Percentiles rank a stretch among this genome's conserved stretches.
Conservation (phyloP, 2,797 vertebrate species). For the Ammospiza maritima region DNA sequence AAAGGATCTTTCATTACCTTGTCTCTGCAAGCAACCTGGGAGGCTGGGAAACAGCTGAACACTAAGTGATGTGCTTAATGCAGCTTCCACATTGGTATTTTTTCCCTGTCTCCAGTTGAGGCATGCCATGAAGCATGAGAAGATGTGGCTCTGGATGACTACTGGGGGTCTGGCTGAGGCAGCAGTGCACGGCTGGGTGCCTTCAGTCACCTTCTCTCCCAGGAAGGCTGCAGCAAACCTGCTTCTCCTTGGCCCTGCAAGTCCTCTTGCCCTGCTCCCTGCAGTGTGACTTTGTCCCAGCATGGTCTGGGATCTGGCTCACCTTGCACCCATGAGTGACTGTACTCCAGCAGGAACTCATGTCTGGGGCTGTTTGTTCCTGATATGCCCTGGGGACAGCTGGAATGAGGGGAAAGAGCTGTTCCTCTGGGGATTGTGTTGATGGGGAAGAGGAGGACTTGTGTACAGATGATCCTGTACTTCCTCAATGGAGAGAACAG, state of each 20-base stretch:
- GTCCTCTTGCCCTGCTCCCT: not conserved
- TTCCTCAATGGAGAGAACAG: not conserved
- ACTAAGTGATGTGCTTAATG: not conserved
- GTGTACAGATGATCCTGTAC: not conserved
- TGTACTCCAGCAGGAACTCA: not conserved
- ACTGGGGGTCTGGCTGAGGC: not conserved
- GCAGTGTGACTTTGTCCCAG: not conserved
- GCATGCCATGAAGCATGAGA: not conserved
- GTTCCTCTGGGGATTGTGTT: not conserved
- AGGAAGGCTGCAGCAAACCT: not conserved
- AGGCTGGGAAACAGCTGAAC: conserved; percentile 9
- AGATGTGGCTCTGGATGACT: not conserved
- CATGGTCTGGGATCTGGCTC: not conserved
- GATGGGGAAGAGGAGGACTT: not conserved
- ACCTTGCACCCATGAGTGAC: fast-evolving
- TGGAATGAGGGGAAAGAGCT: not conserved
- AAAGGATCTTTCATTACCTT: not conserved
- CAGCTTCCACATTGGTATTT: not conserved
- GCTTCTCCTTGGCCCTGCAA: not conserved
- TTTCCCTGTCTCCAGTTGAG: not conserved
- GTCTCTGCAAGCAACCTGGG: not conserved
- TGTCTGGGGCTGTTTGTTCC: fast-evolving
- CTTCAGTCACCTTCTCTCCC: not conserved
- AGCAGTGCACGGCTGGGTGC: not conserved
- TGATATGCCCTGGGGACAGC: not conserved